These are phyloP conservation scores for Macroramphosus scolopax DNA, from an alignment of 2,797 vertebrate genomes.

Conservation along the genomic window DNA sequence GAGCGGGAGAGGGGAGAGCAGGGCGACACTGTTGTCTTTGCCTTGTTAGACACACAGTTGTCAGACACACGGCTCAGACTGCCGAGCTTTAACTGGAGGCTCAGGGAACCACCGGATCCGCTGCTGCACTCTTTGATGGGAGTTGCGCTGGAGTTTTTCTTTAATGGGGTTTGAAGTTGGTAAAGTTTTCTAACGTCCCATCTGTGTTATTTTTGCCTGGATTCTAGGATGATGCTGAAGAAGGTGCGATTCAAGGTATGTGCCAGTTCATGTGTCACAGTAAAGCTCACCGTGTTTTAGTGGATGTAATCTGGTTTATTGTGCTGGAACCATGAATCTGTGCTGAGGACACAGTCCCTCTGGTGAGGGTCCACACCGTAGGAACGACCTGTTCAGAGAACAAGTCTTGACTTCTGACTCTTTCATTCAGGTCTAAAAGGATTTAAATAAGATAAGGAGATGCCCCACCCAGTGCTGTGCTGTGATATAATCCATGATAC, in stretches of 20 bases:
- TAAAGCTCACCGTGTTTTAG: not conserved
- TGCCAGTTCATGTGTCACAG: not conserved
- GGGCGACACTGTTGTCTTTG: slow-evolving; percentile 60
- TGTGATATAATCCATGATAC: too few species aligned
- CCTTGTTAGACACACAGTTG: slow-evolving; percentile 32
- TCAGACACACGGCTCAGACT: slow-evolving; percentile 17
- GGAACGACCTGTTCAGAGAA: too few species aligned
- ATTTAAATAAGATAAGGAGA: too few species aligned
- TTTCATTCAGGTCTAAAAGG: too few species aligned
- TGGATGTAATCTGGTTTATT: not conserved
- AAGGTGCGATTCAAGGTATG: slow-evolving; percentile 80
- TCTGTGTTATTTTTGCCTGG: slow-evolving; percentile 1
- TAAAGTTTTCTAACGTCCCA: slow-evolving; percentile 6
- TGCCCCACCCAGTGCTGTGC: too few species aligned
- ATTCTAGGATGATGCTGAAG: slow-evolving; percentile 70
- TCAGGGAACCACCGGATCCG: too few species aligned
- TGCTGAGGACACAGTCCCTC: too few species aligned
- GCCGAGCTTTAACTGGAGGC: not conserved
- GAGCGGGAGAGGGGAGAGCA: slow-evolving; percentile 40
- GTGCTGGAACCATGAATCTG: too few species aligned
- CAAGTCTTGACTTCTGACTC: too few species aligned
- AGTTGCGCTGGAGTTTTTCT: not conserved
- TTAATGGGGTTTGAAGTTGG: slow-evolving; percentile 23
- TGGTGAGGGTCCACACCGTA: too few species aligned
- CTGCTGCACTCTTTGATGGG: not conserved